phyloP scores from a whole-genome alignment of 2,888 invertebrate genomes.

The Caenorhabditis panamensis region DNA sequence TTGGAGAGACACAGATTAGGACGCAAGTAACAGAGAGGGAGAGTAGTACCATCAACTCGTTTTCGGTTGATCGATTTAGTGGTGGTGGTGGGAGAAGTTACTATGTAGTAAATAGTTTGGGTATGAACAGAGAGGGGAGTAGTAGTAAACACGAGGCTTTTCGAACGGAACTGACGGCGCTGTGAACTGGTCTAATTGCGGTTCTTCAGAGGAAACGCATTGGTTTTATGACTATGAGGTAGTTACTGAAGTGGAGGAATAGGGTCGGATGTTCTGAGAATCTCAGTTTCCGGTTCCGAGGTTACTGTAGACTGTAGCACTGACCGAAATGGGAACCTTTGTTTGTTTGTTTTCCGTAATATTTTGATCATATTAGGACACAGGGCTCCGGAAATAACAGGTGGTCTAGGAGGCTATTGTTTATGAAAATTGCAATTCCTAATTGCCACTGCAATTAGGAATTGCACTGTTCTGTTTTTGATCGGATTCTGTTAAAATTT shows the following conservation, averaged over 20 bases:
- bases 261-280: not conserved
- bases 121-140: not conserved
- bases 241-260: not conserved
- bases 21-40: not conserved
- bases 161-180: not conserved
- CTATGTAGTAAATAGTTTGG: not conserved
- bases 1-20: constrained; percentile 7
- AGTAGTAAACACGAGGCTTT: not conserved
- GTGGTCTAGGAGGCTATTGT: no score
- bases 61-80: constrained; percentile 22
- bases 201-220: not conserved
- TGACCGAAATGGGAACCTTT: not conserved
- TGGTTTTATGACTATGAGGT: constrained; percentile 1
- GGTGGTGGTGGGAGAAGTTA: constrained; percentile 11
- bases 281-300: not conserved
- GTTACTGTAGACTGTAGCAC: not conserved
- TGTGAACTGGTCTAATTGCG: not conserved
- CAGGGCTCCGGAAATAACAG: not conserved
- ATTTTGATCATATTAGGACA: not conserved
- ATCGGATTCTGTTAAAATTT: not conserved
- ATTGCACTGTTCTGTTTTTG: no score
- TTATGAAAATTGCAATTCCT: no score
- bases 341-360: not conserved
- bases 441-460: no score
- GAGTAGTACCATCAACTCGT: not conserved